Conservation (phyloP, 2,888 invertebrate genomes). For the Euclidia mi region DNA sequence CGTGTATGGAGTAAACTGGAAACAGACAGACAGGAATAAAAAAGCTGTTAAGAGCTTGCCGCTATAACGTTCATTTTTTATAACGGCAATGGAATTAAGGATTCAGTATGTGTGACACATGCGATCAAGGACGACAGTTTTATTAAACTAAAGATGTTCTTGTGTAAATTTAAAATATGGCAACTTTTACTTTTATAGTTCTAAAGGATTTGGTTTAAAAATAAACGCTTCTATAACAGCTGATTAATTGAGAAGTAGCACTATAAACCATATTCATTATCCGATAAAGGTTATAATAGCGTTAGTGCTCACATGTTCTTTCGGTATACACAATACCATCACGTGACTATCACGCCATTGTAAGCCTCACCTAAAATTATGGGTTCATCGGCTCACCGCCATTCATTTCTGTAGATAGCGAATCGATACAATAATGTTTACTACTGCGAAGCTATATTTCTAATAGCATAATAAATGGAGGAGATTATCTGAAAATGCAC, state of each 20-base stretch:
- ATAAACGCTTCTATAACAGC: too few relatives aligned
- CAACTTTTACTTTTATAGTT: background rate
- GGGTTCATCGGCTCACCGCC: constrained; percentile 36
- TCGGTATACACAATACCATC: constrained; percentile 29
- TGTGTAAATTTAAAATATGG: background rate
- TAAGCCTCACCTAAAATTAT: constrained; percentile 31
- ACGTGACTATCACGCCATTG: constrained; percentile 48
- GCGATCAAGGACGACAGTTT: background rate
- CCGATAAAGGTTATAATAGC: constrained; percentile 33
- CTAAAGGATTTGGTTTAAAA: too few relatives aligned
- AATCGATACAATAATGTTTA: constrained; percentile 23
- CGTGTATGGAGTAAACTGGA: background rate
- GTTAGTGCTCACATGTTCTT: constrained; percentile 23
- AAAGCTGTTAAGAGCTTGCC: constrained; percentile 13
- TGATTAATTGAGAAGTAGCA: constrained; percentile 19
- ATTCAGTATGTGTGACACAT: constrained; percentile 7
- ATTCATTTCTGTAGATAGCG: constrained; percentile 39
- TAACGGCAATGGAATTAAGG: constrained; percentile 7
- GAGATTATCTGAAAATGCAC: constrained; percentile 41
- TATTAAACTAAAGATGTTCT: background rate
- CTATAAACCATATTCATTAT: constrained; percentile 19
- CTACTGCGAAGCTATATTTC: constrained; percentile 18
- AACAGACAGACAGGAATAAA: constrained; percentile 4
- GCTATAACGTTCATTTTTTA: constrained; percentile 14
- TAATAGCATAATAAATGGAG: constrained; percentile 26